Conservation (phyloP, 2,888 invertebrate species). For the Conistra vaccinii region DNA sequence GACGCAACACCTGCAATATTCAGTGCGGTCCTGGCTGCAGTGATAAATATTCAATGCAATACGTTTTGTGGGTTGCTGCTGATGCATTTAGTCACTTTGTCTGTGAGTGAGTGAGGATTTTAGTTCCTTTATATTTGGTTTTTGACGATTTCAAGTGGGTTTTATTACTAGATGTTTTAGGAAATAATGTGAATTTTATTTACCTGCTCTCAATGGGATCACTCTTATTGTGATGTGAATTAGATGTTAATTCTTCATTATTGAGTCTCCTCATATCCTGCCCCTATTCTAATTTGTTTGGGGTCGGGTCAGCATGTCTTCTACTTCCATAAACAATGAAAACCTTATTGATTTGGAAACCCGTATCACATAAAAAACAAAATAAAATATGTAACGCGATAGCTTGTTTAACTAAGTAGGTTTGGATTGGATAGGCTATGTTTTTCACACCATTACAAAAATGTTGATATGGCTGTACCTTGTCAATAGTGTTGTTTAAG, state of each 20-base stretch:
- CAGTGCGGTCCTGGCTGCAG: slow-evolving; percentile 35
- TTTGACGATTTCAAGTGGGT: neutral
- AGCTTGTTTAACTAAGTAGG: too few species aligned
- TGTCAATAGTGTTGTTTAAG: too few species aligned
- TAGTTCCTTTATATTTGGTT: neutral
- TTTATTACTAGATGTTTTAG: neutral
- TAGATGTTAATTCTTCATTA: neutral
- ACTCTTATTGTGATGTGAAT: neutral
- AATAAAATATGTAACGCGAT: too few species aligned
- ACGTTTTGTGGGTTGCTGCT: slow-evolving; percentile 40
- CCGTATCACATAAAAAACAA: neutral
- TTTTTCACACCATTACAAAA: too few species aligned
- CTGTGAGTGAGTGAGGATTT: slow-evolving; percentile 13
- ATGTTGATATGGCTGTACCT: neutral
- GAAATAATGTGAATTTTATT: neutral
- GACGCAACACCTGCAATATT: slow-evolving; percentile 56
- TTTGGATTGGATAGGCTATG: too few species aligned
- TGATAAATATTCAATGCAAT: slow-evolving; percentile 59
- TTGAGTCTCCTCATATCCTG: too few species aligned
- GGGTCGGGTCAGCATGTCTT: too few species aligned
- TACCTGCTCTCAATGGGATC: neutral
- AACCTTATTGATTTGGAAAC: neutral
- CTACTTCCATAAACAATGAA: neutral
- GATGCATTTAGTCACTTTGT: slow-evolving; percentile 53
- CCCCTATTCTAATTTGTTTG: neutral